Evolutionary conservation across 1,140 invertebrate species (phyloP), one percentile per base, ranked within the genome.

Genomic region (Telenomus remus): DNA sequence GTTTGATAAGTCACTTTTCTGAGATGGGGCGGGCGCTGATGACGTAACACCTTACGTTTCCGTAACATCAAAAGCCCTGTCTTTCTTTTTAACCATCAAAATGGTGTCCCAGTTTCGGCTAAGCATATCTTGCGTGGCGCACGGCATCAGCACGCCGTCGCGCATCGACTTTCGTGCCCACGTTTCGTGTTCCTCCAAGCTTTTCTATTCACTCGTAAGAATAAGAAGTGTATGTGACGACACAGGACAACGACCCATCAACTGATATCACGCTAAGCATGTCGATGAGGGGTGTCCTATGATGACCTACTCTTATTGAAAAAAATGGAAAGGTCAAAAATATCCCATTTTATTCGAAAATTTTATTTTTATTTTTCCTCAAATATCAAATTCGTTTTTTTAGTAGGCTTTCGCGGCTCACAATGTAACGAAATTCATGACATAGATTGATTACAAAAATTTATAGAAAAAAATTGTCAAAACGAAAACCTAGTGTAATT

Each of bases 171-270:
- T 54, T 49, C 70, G 60, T 43, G 56, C 43, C 5, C 48, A 46
- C 48, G 39, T 69, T 13, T 19, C 49, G 27, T 53, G 54, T 47
- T 53, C 46, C 76, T 74, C 65, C 54, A 72, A 79, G 77, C 63
- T 72, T 39, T 69, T 61, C 42, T 35, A 46, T 15, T 49, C 19
- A 55, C 33, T 27, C 19, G 19, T 6, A 35, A 42, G 44, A 15
- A 61, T 61, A 75, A 80, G n/a, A 72, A 57, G 47, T 74, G 43
- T 33, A 44, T 27, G 66, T 68, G 69, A 75, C 79, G 65, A 71
- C 78, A 64, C 51, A 39, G 37, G n/a, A 39, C 37, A 39, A 39
- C n/a, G 37, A 39, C 37, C 37, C 37, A 39, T 39, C 37, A 39
- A 39, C 37, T 39, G n/a, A 9, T 39, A 39, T 39, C 8, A 9